Conservation (phyloP, 2,888 invertebrate species). For the Vesta saturnalis region DNA sequence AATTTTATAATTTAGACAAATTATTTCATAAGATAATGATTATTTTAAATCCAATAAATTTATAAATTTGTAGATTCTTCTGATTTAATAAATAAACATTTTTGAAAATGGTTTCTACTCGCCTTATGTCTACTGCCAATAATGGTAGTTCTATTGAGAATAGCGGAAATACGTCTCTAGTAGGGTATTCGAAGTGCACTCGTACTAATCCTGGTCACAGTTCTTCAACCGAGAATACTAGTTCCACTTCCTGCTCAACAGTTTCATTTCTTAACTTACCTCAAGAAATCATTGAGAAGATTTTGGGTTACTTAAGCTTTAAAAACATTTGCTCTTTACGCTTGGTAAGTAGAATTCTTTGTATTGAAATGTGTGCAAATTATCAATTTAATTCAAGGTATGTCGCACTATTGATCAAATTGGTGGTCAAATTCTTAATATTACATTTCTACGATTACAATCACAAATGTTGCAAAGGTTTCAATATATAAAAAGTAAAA, state of each 20-base stretch:
- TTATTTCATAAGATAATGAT: not conserved
- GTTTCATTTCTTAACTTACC: conserved; percentile 76
- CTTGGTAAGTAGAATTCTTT: conserved; percentile 21
- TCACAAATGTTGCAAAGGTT: conserved; percentile 86
- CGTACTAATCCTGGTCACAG: conserved; percentile 47
- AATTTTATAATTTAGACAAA: not conserved
- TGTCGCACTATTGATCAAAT: conserved; percentile 82
- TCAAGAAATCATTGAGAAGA: conserved; percentile 81
- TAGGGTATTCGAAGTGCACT: conserved; percentile 55
- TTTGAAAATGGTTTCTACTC: conserved; percentile 66
- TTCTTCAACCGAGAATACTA: conserved; percentile 47
- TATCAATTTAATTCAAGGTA: conserved; percentile 69
- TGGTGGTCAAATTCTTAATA: conserved; percentile 82
- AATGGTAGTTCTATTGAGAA: conserved; percentile 56
- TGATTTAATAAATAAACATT: not conserved
- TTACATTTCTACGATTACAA: conserved; percentile 86
- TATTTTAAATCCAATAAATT: not conserved
- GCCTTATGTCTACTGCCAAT: conserved; percentile 65
- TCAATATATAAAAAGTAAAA: conserved; percentile 88
- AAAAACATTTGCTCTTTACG: conserved; percentile 63
- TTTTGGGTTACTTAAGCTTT: conserved; percentile 78
- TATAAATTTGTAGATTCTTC: not conserved
- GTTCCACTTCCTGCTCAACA: conserved; percentile 44
- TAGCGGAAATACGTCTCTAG: conserved; percentile 41
- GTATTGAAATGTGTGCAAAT: conserved; percentile 6